These are phyloP conservation scores for Alectoris magna DNA, from an alignment of 2,797 vertebrate species.

Conservation along the genomic window DNA sequence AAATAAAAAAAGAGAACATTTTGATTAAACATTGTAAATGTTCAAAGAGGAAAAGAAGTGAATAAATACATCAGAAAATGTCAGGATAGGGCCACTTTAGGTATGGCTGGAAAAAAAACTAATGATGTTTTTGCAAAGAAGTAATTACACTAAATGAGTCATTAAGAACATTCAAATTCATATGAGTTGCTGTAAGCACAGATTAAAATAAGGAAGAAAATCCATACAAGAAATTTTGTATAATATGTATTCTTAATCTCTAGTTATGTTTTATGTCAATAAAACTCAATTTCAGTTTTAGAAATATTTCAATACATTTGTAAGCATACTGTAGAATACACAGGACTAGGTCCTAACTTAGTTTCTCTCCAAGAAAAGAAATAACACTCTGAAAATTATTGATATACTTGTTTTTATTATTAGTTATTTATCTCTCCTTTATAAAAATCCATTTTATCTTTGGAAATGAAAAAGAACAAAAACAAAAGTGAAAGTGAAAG, in stretches of 20 bases:
- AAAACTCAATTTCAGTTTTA: background rate
- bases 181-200: background rate
- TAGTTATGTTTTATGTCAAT: background rate
- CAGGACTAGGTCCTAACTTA: background rate
- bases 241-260: background rate
- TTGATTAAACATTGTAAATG: slow-evolving; percentile 34
- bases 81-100: background rate
- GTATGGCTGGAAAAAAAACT: accelerated
- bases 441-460: background rate
- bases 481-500: background rate
- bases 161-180: background rate
- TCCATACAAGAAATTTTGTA: background rate
- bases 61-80: slow-evolving; percentile 16
- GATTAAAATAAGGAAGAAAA: background rate
- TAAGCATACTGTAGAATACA: background rate
- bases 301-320: background rate
- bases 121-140: slow-evolving; percentile 24
- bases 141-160: background rate
- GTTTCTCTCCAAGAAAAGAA: background rate
- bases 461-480: background rate
- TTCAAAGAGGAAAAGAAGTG: background rate
- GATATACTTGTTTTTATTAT: background rate
- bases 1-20: background rate
- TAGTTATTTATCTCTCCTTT: background rate
- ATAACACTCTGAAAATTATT: background rate